Percentiles rank a stretch among this genome's conserved stretches.
Conservation (phyloP, 2,113 vertebrate genomes). For the Saimiri boliviensis region DNA sequence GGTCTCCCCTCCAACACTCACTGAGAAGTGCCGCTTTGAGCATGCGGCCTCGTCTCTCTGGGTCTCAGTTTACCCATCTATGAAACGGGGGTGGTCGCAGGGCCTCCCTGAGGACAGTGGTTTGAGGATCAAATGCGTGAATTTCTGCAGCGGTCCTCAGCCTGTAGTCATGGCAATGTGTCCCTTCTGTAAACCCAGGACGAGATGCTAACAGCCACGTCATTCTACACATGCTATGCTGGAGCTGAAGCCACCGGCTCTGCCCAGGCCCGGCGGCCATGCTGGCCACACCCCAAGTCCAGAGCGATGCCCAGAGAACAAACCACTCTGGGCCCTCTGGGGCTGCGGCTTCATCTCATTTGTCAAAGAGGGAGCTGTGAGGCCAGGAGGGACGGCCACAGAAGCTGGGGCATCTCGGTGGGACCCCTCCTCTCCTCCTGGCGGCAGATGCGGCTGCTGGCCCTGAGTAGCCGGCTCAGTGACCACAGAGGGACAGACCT, state of each 20-base stretch:
- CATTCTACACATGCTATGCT: too few species aligned
- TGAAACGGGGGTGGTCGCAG: fast-evolving
- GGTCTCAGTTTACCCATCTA: background rate
- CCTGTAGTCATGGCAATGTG: fast-evolving
- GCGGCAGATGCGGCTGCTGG: background rate
- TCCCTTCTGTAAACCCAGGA: background rate
- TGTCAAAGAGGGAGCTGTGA: background rate
- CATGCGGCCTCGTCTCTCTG: background rate
- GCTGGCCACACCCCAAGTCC: background rate
- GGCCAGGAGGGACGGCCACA: background rate
- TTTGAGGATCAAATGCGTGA: background rate
- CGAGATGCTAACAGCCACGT: too few species aligned
- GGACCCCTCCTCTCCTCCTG: background rate
- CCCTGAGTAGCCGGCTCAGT: background rate
- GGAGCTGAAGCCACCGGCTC: background rate
- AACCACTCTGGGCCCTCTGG: background rate
- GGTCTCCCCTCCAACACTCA: too few species aligned
- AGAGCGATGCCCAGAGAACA: background rate
- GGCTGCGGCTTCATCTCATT: background rate
- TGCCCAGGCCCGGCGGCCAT: background rate
- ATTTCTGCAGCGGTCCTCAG: background rate
- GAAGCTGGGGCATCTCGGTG: background rate
- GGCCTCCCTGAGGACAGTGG: too few species aligned
- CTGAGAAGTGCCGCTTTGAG: background rate
- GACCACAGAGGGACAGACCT: background rate